These are phyloP conservation scores for Leptestheria dahalacensis DNA, from an alignment of 1,140 invertebrate species.

Conservation along the genomic window DNA sequence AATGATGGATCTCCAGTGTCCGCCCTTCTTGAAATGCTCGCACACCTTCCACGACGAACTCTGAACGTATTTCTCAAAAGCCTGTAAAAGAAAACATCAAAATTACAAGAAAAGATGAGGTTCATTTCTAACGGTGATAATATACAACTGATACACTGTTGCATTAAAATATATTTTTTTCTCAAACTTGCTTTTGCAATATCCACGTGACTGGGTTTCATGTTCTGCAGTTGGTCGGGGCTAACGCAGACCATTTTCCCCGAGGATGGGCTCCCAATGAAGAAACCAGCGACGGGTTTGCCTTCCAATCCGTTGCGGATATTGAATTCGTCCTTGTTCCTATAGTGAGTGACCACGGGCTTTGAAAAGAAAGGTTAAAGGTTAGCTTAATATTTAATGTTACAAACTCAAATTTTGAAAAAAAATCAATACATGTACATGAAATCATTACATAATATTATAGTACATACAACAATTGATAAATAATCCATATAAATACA, in stretches of 20 bases:
- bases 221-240: slow-evolving; percentile 26
- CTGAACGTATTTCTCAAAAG: slow-evolving; percentile 32
- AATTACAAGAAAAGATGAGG: not conserved
- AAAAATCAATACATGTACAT: too few species aligned
- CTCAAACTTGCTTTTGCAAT: too few species aligned
- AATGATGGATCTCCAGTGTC: slow-evolving; percentile 34
- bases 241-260: slow-evolving; percentile 25
- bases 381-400: too few species aligned
- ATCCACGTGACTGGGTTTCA: slow-evolving; percentile 26
- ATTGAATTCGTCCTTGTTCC: slow-evolving; percentile 35
- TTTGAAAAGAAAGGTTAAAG: too few species aligned
- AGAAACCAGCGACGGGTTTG: slow-evolving; percentile 31
- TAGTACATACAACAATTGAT: too few species aligned
- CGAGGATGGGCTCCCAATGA: slow-evolving; percentile 24
- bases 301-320: slow-evolving; percentile 30
- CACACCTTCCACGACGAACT: slow-evolving; percentile 28
- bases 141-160: too few species aligned
- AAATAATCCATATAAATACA: too few species aligned
- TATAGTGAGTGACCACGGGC: slow-evolving; percentile 29
- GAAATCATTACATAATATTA: too few species aligned
- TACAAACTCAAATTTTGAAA: too few species aligned
- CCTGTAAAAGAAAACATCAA: slow-evolving; percentile 23
- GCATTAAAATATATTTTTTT: too few species aligned
- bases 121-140: too few species aligned
- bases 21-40: slow-evolving; percentile 30